Percentiles rank a stretch among this genome's conserved stretches.
Evolutionary conservation across 2,888 invertebrate species (phyloP).

Genomic region (Crioceris asparagi): DNA sequence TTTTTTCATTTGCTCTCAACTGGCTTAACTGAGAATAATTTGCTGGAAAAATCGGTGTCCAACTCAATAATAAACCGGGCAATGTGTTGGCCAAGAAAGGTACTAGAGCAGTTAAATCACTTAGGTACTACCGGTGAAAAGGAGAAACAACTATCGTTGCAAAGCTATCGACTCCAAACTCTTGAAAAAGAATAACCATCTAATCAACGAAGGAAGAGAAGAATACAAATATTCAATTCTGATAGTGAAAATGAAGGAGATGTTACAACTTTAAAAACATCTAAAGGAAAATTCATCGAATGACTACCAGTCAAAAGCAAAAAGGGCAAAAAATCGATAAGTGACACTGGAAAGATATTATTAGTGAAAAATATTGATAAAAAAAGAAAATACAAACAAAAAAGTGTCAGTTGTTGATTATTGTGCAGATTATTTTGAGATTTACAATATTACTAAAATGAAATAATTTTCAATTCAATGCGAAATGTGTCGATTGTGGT

Average conservation of each 20-base stretch:
- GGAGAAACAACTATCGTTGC: neutral
- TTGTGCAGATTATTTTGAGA: neutral
- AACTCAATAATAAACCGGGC: slow-evolving; percentile 18
- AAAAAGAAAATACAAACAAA: no score
- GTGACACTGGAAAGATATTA: neutral
- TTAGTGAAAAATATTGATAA: neutral
- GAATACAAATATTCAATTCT: neutral
- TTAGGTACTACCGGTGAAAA: neutral
- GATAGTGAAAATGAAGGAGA: neutral
- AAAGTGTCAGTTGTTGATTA: neutral
- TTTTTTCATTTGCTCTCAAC: slow-evolving; percentile 15
- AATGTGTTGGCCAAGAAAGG: slow-evolving; percentile 16
- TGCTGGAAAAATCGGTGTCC: slow-evolving; percentile 21
- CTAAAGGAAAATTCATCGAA: neutral
- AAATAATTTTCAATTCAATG: neutral
- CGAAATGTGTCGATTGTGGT: neutral
- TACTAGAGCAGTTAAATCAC: slow-evolving; percentile 6
- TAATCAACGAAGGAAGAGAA: neutral
- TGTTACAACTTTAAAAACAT: neutral
- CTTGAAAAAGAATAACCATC: no score
- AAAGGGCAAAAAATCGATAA: neutral
- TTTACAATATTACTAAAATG: neutral
- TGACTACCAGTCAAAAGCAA: neutral
- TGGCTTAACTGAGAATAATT: slow-evolving; percentile 16
- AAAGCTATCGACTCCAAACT: no score